Evolutionary conservation across 2,797 vertebrate genomes (phyloP).

Genomic region (Vespertilio murinus): DNA sequence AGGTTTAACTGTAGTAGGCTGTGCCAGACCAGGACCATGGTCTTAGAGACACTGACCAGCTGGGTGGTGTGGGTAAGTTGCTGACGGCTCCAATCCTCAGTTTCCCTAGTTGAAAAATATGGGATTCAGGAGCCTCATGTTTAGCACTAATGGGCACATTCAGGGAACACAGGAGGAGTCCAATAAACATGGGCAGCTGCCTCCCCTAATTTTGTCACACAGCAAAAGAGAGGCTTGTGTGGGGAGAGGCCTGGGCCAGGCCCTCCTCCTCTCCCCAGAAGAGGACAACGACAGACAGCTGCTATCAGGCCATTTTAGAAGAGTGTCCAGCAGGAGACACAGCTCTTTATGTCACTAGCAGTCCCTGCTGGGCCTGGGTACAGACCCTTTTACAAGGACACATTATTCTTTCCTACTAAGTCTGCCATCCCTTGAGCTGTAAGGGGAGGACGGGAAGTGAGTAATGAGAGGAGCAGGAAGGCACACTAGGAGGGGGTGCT

Average conservation of each 20-base stretch:
- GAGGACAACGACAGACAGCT: not conserved
- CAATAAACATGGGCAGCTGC: not conserved
- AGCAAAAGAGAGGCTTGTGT: not conserved
- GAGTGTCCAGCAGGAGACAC: not conserved
- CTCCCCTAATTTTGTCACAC: not conserved
- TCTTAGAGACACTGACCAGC: not conserved
- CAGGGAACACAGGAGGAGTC: not conserved
- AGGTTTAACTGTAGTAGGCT: not conserved
- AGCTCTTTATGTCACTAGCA: not conserved
- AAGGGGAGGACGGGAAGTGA: not conserved
- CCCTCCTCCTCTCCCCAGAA: not conserved
- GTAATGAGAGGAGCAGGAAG: not conserved
- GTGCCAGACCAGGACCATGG: not conserved
- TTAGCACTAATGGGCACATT: rapidly evolving
- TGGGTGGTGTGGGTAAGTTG: too few relatives aligned
- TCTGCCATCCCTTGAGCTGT: too few relatives aligned
- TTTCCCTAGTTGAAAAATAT: not conserved
- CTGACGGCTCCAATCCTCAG: rapidly evolving
- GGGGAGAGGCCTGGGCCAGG: not conserved
- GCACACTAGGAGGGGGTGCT: not conserved
- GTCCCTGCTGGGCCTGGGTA: not conserved
- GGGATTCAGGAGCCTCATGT: not conserved
- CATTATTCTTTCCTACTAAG: not conserved
- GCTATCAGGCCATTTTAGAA: not conserved
- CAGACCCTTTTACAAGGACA: not conserved